Evolutionary conservation across 2,113 vertebrate genomes (phyloP), one percentile per base, ranked within the genome.

Genomic region (Notarius lentiginosus): DNA sequence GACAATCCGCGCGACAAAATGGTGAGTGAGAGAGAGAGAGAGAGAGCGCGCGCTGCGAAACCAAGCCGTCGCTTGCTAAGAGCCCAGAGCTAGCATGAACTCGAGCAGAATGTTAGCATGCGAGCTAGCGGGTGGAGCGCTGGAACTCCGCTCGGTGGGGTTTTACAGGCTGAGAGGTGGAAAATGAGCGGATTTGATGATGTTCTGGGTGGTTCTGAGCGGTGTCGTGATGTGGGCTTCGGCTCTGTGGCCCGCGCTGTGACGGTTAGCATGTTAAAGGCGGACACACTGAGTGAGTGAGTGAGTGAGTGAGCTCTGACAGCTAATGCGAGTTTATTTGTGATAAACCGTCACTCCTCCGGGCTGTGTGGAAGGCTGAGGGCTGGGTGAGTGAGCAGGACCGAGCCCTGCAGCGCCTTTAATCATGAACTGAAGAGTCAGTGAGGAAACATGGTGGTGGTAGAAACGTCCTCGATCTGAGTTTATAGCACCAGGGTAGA

Each of bases 21-120:
- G 91, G 91, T 92, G 89, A 92, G 91, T 75, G 18, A 30, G 41
- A 7, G 66, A 27, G 77, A 0, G 90, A 92, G 90, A 60, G 27
- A 34, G 47, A 24, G 82, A 12, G 55, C 30, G 70, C 10, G 68
- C 51, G 66, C 75, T 27, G 55, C 51, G 30, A 30, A 76, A n/a
- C 22, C 27, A 86, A 84, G 61, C 49, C 72, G 56, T 70, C 65
- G 17, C 30, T 76, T 72, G 63, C 83, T 80, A 81, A 34, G 60
- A 66, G 72, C 15, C 12, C 47, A 24, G 83, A 12, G n/a, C 58
- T 66, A 68, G 51, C 18, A 86, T 27, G 27, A 34, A 0, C 12
- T 56, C 82, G 27, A 73, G 18, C 34, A 1, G 8, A 24, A 47
- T 4, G 55, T 60, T 84, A 75, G 68, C 55, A 58, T 49, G 6